Conservation (phyloP, 2,888 invertebrate genomes). For the Papilio gigon region DNA sequence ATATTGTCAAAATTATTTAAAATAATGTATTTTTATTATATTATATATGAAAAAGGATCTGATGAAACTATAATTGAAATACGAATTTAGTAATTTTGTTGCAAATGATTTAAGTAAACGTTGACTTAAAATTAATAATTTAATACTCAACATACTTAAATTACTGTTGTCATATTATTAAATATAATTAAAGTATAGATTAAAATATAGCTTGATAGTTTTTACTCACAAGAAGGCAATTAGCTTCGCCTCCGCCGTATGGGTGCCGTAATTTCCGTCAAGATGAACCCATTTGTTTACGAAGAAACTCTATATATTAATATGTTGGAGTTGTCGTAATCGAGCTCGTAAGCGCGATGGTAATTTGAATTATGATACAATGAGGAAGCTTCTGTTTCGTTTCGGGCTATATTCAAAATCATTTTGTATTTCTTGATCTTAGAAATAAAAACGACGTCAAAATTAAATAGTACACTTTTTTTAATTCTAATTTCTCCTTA, state of each 20-base stretch:
- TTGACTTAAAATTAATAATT: not conserved
- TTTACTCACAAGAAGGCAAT: conserved; percentile 37
- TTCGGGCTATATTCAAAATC: conserved; percentile 37
- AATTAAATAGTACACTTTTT: not conserved
- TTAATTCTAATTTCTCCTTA: not conserved
- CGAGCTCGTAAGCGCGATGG: conserved; percentile 47
- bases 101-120: no score
- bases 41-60: no score
- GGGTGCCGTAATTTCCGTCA: conserved; percentile 64
- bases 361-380: conserved; percentile 41
- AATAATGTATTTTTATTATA: no score
- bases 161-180: not conserved
- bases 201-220: conserved; percentile 15
- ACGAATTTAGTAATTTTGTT: no score
- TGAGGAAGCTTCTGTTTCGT: conserved; percentile 30
- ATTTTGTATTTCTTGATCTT: not conserved
- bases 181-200: conserved; percentile 25
- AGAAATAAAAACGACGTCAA: not conserved
- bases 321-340: conserved; percentile 65
- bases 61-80: no score
- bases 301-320: conserved; percentile 68
- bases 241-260: conserved; percentile 42
- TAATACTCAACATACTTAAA: not conserved
- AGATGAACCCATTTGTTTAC: conserved; percentile 64
- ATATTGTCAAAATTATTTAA: no score